Evolutionary conservation across 2,113 vertebrate genomes (phyloP).

Genomic region (Python bivittatus): DNA sequence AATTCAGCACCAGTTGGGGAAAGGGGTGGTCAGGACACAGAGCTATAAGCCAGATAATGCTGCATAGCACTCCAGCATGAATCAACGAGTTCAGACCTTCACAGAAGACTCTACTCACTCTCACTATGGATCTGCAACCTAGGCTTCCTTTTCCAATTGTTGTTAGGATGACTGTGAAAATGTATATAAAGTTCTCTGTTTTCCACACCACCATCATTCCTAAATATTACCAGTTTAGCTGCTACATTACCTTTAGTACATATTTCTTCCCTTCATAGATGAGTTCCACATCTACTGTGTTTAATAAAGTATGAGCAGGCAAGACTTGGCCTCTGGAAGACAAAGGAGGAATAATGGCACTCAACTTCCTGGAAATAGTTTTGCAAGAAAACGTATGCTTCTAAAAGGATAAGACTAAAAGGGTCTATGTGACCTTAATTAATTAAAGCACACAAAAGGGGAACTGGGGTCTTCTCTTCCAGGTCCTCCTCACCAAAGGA

Average conservation of each 20-base stretch:
- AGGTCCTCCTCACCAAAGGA: not conserved
- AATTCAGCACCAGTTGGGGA: too few relatives aligned
- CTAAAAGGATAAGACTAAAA: too few relatives aligned
- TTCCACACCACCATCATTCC: not conserved
- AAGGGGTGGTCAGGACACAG: too few relatives aligned
- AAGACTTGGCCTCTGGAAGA: slow-evolving; percentile 91
- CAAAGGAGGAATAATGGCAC: not conserved
- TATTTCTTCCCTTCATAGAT: slow-evolving; percentile 97
- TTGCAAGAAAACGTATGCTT: not conserved
- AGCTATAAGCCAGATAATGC: too few relatives aligned
- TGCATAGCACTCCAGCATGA: too few relatives aligned
- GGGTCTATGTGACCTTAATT: not conserved
- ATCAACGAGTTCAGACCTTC: too few relatives aligned
- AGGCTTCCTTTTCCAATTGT: not conserved
- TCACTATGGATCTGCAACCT: too few relatives aligned
- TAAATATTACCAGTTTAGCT: not conserved
- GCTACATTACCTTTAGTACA: slow-evolving; percentile 82
- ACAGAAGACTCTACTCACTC: too few relatives aligned
- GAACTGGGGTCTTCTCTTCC: not conserved
- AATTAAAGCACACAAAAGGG: not conserved
- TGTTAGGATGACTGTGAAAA: not conserved
- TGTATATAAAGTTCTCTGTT: not conserved
- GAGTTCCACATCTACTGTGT: slow-evolving; percentile 94
- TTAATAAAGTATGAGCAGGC: slow-evolving; percentile 92
- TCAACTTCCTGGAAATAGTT: not conserved